A percentile compares a stretch with the other conserved stretches of the same genome.
Conservation (phyloP, 2,797 vertebrate genomes). For the Rhabdophis nuchalis region DNA sequence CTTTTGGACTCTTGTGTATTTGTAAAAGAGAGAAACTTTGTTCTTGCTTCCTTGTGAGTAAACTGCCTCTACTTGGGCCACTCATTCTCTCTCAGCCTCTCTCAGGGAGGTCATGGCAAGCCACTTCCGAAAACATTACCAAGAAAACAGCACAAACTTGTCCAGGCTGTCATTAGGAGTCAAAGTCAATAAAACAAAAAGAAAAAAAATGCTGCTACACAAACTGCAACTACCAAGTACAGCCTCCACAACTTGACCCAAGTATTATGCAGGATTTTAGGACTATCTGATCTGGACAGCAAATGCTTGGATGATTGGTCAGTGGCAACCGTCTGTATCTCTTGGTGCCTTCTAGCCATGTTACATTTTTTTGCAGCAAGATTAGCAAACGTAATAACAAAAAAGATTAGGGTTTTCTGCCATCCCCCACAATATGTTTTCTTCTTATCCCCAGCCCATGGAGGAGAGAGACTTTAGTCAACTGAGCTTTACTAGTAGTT, state of each 20-base stretch:
- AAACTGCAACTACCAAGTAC: background rate
- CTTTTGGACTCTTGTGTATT: background rate
- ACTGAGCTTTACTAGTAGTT: background rate
- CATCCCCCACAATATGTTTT: background rate
- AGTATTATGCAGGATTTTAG: background rate
- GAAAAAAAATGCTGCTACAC: background rate
- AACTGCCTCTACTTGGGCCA: background rate
- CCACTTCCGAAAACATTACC: background rate
- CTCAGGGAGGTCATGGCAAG: background rate
- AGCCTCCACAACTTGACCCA: background rate
- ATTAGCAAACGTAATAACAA: background rate
- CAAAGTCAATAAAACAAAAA: background rate
- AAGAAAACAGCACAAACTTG: background rate
- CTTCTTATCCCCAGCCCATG: background rate
- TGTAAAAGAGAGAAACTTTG: background rate
- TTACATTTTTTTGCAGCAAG: background rate
- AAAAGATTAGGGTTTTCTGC: background rate
- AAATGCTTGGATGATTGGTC: background rate
- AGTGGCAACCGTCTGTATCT: background rate
- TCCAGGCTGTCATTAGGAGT: background rate
- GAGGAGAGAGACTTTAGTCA: background rate
- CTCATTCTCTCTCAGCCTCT: background rate
- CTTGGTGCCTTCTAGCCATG: background rate
- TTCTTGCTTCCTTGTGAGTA: background rate
- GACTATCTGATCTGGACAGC: background rate